These are phyloP conservation scores for Xenopus petersii DNA, from an alignment of 2,797 vertebrate genomes.

Conservation along the genomic window DNA sequence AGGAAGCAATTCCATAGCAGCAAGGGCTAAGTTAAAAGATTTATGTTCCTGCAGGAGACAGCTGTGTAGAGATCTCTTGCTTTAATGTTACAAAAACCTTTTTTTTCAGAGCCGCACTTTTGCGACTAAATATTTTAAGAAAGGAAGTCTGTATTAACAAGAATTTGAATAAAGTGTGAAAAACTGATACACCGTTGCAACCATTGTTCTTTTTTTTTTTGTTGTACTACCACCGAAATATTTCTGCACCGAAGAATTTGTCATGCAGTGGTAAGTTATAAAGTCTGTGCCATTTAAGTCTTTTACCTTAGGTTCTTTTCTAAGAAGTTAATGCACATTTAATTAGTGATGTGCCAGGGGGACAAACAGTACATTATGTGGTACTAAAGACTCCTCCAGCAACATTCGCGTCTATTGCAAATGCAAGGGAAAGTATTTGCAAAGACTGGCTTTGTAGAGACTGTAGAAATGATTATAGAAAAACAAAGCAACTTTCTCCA, in stretches of 20 bases:
- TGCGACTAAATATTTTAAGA: not conserved
- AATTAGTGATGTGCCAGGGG: conserved; percentile 5
- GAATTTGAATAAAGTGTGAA: not conserved
- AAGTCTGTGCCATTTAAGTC: conserved; percentile 10
- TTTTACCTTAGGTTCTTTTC: conserved; percentile 9
- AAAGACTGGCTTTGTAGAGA: not conserved
- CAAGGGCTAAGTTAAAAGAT: not conserved
- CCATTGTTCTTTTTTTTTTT: conserved; percentile 3
- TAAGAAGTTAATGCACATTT: conserved; percentile 26
- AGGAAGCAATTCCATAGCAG: too few species aligned
- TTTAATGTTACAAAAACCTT: not conserved
- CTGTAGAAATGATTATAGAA: too few species aligned
- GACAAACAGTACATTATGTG: conserved; percentile 15
- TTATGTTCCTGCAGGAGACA: not conserved
- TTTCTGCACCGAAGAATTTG: conserved; percentile 1
- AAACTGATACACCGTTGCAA: not conserved
- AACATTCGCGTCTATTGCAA: not conserved
- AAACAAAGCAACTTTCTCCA: too few species aligned
- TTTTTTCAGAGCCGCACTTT: not conserved
- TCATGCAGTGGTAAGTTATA: not conserved
- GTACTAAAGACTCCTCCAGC: not conserved
- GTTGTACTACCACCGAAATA: not conserved
- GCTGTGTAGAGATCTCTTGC: not conserved
- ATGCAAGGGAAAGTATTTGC: not conserved
- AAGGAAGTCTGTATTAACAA: not conserved